Base-by-base conservation (phyloP, 2,113 vertebrate genomes). In the Syrmaticus mikado region DNA sequence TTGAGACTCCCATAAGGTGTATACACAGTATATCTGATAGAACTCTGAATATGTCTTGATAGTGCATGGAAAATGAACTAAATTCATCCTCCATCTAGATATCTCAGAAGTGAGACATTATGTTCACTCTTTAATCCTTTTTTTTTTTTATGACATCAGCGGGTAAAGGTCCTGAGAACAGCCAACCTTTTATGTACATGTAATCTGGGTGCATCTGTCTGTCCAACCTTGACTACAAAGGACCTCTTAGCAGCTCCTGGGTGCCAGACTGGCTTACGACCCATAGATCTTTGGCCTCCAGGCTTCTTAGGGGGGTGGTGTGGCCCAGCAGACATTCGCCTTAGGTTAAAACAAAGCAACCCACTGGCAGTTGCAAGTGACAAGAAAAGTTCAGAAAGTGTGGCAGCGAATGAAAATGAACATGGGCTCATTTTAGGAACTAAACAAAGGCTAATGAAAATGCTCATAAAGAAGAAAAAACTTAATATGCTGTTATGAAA, bases 381-480 rank as follows among this genome's bases (percentile, higher is more conserved):
- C 32, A 93, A 45, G 66, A 89, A 75, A 94, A 95, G 85, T 82
- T 84, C 85, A 90, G 65, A 53, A 91, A 94, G 28, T 72, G 38
- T 86, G 53, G 48, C 81, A 88, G 67, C 1, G 6, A 92, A 79
- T 55, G 79, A 50, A 88, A 92, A 65, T 78, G 84, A 96, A 90
- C 70, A 72, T 38, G 10, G 15, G 32, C 74, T 91, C 65, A 86
- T 87, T 94, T 93, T 67, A 76, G 87, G 74, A 86, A 85, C 77
- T 88, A 93, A 94, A 93, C 79, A 90, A 93, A 95, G 73, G 80
- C 76, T 94, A 94, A 96, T 96, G 89, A 91, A 95, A 94, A 79
- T 70, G 48, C 77, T 96, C 77, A 93, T 94, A 94, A 93, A 82
- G 70, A 93, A 91, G 85, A 89, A 88, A 95, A 95, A 86, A 2